Conservation (phyloP, 1,140 invertebrate species). For the Tenebrio molitor region DNA sequence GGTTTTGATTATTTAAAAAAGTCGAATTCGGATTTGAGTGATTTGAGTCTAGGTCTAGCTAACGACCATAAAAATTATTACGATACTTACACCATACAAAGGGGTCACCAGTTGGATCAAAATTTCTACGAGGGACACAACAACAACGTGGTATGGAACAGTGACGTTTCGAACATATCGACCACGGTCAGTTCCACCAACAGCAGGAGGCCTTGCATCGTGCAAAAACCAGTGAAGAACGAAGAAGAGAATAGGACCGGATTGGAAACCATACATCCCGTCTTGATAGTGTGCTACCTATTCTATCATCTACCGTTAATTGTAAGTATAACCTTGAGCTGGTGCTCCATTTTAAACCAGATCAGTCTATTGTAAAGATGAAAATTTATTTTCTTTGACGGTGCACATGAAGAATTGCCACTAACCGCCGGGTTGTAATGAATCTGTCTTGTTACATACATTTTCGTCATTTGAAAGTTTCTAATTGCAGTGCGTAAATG, state of each 20-base stretch:
- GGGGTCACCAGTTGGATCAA: slow-evolving; percentile 44
- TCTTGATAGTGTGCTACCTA: slow-evolving; percentile 69
- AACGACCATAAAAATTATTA: slow-evolving; percentile 60
- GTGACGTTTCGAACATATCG: slow-evolving; percentile 63
- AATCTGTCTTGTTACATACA: background rate
- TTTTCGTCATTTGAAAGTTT: slow-evolving; percentile 28
- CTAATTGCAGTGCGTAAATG: slow-evolving; percentile 36
- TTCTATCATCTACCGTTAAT: slow-evolving; percentile 72
- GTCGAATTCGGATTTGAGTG: slow-evolving; percentile 62
- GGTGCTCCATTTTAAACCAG: too few species aligned
- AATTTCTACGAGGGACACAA: slow-evolving; percentile 47
- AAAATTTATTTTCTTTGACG: too few species aligned
- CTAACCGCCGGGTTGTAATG: too few species aligned
- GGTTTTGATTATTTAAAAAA: slow-evolving; percentile 64
- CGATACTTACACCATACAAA: slow-evolving; percentile 62
- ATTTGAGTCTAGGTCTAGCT: slow-evolving; percentile 56
- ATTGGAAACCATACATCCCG: slow-evolving; percentile 68
- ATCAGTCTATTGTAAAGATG: too few species aligned
- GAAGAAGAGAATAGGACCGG: slow-evolving; percentile 64
- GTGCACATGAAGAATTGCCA: too few species aligned
- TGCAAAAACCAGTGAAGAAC: slow-evolving; percentile 48
- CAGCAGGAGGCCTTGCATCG: slow-evolving; percentile 64
- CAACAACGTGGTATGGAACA: slow-evolving; percentile 54
- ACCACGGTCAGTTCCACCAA: slow-evolving; percentile 68
- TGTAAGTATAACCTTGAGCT: slow-evolving; percentile 66